Evolutionary conservation across 2,888 invertebrate genomes (phyloP).

Genomic region (Rutpela maculata): DNA sequence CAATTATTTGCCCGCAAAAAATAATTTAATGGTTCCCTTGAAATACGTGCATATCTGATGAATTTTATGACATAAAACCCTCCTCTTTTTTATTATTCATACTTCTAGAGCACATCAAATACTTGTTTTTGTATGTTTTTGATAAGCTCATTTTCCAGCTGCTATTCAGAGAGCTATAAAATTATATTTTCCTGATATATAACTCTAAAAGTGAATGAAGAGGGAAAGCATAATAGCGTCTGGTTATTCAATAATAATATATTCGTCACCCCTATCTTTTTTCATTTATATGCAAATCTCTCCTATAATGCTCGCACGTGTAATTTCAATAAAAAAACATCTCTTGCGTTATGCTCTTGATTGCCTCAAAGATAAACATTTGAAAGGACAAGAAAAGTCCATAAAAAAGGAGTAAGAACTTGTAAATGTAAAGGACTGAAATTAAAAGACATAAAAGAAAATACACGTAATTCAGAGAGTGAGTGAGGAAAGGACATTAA

Average conservation of each 20-base stretch:
- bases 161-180: slow-evolving; percentile 18
- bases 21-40: background rate
- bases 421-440: background rate
- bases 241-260: slow-evolving; percentile 20
- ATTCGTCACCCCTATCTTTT: background rate
- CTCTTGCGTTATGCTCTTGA: background rate
- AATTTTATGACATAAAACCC: background rate
- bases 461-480: background rate
- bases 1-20: too few species aligned
- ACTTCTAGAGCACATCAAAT: background rate
- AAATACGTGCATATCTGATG: background rate
- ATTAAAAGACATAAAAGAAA: background rate
- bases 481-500: too few species aligned
- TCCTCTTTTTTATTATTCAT: background rate
- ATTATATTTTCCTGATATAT: slow-evolving; percentile 12
- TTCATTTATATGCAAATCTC: slow-evolving; percentile 2
- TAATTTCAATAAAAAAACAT: background rate
- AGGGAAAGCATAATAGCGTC: slow-evolving; percentile 8
- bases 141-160: slow-evolving; percentile 19
- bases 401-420: background rate
- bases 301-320: background rate
- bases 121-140: background rate
- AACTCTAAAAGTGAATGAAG: background rate
- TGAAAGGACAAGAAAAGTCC: background rate
- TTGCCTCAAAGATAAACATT: background rate